Percentiles rank a stretch among this genome's conserved stretches.
Conservation (phyloP, 2,888 invertebrate species). For the Chironomus riparius region DNA sequence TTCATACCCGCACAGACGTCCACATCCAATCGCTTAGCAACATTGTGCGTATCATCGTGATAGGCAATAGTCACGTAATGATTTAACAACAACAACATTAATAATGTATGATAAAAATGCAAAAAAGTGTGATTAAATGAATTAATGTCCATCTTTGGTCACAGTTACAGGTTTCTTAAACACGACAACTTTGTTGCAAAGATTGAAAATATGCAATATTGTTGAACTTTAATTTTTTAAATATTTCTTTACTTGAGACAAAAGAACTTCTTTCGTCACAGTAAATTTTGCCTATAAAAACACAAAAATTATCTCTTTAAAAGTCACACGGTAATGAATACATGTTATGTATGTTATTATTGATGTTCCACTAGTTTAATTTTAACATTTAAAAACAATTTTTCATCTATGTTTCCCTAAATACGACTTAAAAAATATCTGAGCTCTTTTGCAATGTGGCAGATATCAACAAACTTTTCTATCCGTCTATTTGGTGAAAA, state of each 20-base stretch:
- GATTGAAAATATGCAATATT: slow-evolving; percentile 1
- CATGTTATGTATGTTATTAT: too few relatives aligned
- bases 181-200: not conserved
- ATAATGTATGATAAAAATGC: not conserved
- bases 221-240: not conserved
- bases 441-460: not conserved
- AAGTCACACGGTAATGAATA: too few relatives aligned
- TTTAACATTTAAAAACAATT: too few relatives aligned
- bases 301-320: too few relatives aligned
- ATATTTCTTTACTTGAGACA: not conserved
- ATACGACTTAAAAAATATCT: too few relatives aligned
- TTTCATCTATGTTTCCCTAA: too few relatives aligned
- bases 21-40: slow-evolving; percentile 41
- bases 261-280: too few relatives aligned
- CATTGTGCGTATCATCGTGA: slow-evolving; percentile 33
- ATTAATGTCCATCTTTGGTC: slow-evolving; percentile 5
- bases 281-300: too few relatives aligned
- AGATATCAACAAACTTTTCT: not conserved
- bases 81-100: slow-evolving; percentile 18
- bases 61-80: slow-evolving; percentile 8
- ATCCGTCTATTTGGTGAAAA: not conserved
- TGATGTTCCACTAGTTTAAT: too few relatives aligned
- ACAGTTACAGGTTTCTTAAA: not conserved
- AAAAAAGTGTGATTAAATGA: not conserved
- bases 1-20: slow-evolving; percentile 39